Percentiles rank a stretch among this genome's conserved stretches.
Evolutionary conservation across 53 echinoderm and acorn worm genomes (phyloP).

Genomic region (Crossaster papposus): DNA sequence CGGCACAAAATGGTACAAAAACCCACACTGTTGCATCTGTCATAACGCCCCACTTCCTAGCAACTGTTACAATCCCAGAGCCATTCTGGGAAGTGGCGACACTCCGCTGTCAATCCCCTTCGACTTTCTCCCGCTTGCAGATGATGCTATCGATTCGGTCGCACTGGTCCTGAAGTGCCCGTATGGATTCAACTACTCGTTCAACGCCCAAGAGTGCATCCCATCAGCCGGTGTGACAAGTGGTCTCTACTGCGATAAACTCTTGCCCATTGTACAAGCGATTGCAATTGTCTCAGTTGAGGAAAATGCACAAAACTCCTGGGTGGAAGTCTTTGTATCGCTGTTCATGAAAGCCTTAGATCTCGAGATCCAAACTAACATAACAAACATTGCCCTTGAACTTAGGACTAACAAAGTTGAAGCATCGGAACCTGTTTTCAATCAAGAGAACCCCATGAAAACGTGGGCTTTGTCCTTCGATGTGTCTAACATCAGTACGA

Average conservation of each 20-base stretch:
- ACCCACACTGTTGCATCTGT: conserved; percentile 32
- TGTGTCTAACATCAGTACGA: conserved; percentile 30
- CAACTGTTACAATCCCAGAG: neutral
- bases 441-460: neutral
- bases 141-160: conserved; percentile 29
- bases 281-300: neutral
- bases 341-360: conserved; percentile 4
- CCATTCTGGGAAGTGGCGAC: neutral
- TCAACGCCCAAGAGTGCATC: conserved; percentile 28
- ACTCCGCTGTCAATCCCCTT: conserved; percentile 28
- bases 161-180: conserved; percentile 23
- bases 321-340: neutral
- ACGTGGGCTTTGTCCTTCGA: neutral
- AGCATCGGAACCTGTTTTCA: neutral
- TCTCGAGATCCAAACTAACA: neutral
- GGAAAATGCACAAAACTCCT: neutral
- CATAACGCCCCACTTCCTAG: neutral
- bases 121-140: conserved; percentile 33
- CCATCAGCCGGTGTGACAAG: neutral
- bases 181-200: conserved; percentile 35
- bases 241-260: neutral
- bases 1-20: conserved; percentile 12
- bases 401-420: neutral
- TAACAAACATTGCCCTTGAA: neutral
- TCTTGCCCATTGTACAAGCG: neutral